Conservation (phyloP, 2,113 vertebrate species). For the Proterorhinus semilunaris region DNA sequence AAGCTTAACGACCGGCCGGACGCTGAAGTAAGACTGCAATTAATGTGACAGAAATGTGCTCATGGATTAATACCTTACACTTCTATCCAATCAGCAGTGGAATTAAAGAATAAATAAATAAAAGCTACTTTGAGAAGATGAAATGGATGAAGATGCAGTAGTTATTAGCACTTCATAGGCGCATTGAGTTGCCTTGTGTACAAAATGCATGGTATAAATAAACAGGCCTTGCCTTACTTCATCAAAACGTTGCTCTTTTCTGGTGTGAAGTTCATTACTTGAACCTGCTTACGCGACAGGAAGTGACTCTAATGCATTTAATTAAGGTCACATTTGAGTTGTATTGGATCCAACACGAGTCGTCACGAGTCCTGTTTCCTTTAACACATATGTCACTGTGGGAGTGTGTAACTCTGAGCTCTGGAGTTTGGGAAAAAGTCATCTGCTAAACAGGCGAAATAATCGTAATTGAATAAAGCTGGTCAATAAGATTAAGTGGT, state of each 20-base stretch:
- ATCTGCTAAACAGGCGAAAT: not conserved
- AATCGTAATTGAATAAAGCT: not conserved
- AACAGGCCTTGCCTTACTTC: no score
- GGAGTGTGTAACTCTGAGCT: constrained; percentile 32
- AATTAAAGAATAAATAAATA: no score
- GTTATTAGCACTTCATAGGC: no score
- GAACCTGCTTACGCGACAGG: constrained; percentile 25
- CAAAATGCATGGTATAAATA: no score
- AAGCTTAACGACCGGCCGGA: constrained; percentile 17
- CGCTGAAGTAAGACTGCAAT: not conserved
- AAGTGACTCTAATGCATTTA: constrained; percentile 35
- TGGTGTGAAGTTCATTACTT: constrained; percentile 25
- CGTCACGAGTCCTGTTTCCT: constrained; percentile 17
- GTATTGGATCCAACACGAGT: constrained; percentile 8
- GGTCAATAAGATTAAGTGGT: no score
- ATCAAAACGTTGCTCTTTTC: constrained; percentile 12
- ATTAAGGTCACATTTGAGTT: constrained; percentile 49
- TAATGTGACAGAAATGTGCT: not conserved
- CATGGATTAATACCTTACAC: not conserved
- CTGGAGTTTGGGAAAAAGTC: not conserved
- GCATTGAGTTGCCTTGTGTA: no score
- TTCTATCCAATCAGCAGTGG: no score
- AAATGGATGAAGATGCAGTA: no score
- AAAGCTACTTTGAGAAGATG: no score
- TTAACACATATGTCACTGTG: constrained; percentile 28